A percentile compares a stretch with the other conserved stretches of the same genome.
These are phyloP conservation scores for Acromyrmex heyeri DNA, from an alignment of 1,140 invertebrate genomes.

Conservation along the genomic window DNA sequence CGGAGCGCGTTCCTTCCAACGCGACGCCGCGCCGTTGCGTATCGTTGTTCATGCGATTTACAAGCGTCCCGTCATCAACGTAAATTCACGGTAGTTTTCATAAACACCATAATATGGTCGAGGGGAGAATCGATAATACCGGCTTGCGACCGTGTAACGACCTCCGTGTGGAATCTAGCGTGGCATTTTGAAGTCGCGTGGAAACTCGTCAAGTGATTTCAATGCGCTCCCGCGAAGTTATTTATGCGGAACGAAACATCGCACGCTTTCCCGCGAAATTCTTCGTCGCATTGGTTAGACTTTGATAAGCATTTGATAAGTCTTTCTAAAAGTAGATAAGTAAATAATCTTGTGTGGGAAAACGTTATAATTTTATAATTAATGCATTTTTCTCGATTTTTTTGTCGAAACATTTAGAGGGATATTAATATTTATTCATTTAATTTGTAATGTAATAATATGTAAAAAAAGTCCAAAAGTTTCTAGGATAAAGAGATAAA, in stretches of 20 bases:
- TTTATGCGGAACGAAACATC: neutral
- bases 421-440: no score
- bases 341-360: no score
- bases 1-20: conserved; percentile 3
- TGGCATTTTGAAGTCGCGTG: neutral
- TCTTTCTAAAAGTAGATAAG: no score
- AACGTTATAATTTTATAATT: neutral
- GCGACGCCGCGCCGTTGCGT: neutral
- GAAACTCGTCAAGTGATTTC: neutral
- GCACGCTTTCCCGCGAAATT: neutral
- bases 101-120: neutral
- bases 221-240: neutral
- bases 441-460: no score
- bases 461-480: no score
- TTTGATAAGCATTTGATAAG: no score
- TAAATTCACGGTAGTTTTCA: neutral
- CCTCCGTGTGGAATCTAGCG: neutral
- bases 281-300: conserved; percentile 4
- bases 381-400: neutral
- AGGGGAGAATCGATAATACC: conserved; percentile 5
- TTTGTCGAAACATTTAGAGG: neutral
- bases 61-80: neutral
- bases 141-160: neutral
- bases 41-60: neutral
- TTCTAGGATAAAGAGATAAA: no score